Evolutionary conservation across 2,888 invertebrate species (phyloP).

Genomic region (Leptopilina myrica): DNA sequence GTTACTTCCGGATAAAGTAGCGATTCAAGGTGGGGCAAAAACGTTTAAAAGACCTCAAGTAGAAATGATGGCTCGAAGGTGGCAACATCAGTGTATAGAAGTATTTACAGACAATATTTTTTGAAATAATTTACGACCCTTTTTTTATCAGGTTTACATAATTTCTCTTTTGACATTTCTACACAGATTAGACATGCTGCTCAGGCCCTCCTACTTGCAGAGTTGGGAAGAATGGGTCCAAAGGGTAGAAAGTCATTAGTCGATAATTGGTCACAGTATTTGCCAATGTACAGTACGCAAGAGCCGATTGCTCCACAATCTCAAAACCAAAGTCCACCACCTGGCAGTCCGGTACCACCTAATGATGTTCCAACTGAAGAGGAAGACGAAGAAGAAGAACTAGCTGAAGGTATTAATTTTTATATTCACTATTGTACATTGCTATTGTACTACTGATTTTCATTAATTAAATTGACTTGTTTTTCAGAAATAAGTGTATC

Average conservation of each 20-base stretch:
- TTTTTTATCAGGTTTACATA: conserved; percentile 11
- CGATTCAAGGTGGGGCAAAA: conserved; percentile 83
- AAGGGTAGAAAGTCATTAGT: conserved; percentile 95
- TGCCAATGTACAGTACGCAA: conserved; percentile 91
- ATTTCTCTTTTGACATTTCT: conserved; percentile 15
- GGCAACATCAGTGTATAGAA: conserved; percentile 99
- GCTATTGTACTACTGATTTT: not conserved
- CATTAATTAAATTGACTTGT: not conserved
- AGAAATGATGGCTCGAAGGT: conserved; percentile 97
- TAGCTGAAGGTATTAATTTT: conserved; percentile 80
- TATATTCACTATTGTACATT: not conserved
- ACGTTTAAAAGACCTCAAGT: conserved; percentile 96
- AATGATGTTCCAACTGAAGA: conserved; percentile 81
- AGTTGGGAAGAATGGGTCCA: conserved; percentile 90
- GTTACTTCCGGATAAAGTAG: conserved; percentile 94
- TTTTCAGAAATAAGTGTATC: conserved; percentile 77
- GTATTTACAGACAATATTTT: conserved; percentile 76
- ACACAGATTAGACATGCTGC: conserved; percentile 91
- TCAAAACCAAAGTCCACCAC: conserved; percentile 74
- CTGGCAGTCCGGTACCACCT: conserved; percentile 71
- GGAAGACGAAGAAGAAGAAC: conserved; percentile 91
- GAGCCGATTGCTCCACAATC: conserved; percentile 87
- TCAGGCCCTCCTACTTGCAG: conserved; percentile 95
- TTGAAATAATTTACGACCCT: not conserved
- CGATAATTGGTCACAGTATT: conserved; percentile 96